Conservation (phyloP, 1,140 invertebrate species). For the Euwallacea fornicatus region DNA sequence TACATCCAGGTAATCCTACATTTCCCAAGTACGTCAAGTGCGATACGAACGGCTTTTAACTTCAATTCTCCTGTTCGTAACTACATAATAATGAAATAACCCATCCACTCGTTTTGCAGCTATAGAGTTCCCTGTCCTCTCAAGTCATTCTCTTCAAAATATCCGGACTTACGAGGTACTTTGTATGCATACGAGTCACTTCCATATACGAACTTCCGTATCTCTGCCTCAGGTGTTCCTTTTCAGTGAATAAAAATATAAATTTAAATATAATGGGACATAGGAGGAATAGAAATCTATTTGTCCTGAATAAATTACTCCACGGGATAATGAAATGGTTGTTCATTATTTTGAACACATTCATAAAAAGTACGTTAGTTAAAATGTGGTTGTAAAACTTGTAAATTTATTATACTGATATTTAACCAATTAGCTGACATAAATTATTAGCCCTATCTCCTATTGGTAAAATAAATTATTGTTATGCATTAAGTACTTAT, state of each 20-base stretch:
- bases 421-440: no score
- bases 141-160: conserved; percentile 9
- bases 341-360: no score
- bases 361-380: no score
- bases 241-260: conserved; percentile 14
- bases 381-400: no score
- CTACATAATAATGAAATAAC: not conserved
- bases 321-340: no score
- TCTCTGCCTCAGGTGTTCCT: not conserved
- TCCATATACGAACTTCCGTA: conserved; percentile 21
- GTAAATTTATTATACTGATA: no score
- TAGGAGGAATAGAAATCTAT: conserved; percentile 3
- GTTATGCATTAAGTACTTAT: no score
- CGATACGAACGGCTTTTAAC: no score
- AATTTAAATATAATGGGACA: conserved; percentile 20
- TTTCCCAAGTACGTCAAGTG: no score
- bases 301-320: conserved; percentile 8
- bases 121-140: not conserved
- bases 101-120: not conserved
- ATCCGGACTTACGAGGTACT: conserved; percentile 12
- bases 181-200: conserved; percentile 12
- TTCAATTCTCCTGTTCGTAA: not conserved
- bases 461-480: no score
- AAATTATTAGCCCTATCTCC: no score
- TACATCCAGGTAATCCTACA: no score